Conservation (phyloP, 2,113 vertebrate species). For the Brachyistius frenatus region DNA sequence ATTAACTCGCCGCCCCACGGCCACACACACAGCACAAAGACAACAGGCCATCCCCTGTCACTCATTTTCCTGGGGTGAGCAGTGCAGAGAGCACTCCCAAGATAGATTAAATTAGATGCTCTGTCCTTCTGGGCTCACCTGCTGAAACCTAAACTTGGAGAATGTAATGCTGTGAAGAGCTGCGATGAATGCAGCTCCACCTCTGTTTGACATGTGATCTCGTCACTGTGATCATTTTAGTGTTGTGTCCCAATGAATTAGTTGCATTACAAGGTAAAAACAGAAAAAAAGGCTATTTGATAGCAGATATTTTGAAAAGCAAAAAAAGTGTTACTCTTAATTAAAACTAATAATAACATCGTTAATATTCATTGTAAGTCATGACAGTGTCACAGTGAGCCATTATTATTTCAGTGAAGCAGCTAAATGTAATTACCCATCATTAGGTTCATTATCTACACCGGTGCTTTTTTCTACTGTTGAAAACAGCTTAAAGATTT, state of each 20-base stretch:
- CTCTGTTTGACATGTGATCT: slow-evolving; percentile 59
- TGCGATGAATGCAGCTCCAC: slow-evolving; percentile 47
- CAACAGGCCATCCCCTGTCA: slow-evolving; percentile 80
- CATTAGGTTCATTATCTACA: neutral
- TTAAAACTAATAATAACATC: neutral
- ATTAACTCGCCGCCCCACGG: slow-evolving; percentile 78
- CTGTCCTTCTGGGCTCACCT: slow-evolving; percentile 76
- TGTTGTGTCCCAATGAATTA: neutral
- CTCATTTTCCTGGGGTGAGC: slow-evolving; percentile 74
- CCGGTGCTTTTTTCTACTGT: neutral
- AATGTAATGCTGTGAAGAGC: slow-evolving; percentile 67
- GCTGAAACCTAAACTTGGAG: slow-evolving; percentile 80
- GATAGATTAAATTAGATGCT: slow-evolving; percentile 77
- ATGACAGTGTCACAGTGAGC: neutral
- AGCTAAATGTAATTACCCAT: neutral
- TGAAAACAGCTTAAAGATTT: too few relatives aligned
- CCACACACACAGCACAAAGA: slow-evolving; percentile 85
- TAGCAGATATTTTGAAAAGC: neutral
- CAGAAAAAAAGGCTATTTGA: neutral
- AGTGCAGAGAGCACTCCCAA: slow-evolving; percentile 64
- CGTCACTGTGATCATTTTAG: slow-evolving; percentile 24
- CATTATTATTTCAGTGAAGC: neutral
- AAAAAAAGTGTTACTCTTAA: neutral
- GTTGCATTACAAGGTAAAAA: neutral
- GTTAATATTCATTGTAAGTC: neutral